Conservation (phyloP, 2,888 invertebrate species). For the Stenodema calcarata region DNA sequence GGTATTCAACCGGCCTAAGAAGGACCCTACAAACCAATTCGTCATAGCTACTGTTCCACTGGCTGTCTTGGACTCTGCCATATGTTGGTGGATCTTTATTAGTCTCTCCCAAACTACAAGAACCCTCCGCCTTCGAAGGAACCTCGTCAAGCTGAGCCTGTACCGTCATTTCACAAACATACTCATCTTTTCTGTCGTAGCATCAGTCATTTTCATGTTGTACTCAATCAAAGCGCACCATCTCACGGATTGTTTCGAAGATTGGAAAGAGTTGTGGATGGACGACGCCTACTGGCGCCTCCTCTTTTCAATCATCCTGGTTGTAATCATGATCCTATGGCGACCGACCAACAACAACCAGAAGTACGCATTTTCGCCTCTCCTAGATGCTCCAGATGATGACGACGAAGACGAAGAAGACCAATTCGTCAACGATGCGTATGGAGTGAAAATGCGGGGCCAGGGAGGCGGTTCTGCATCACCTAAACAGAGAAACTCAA, state of each 20-base stretch:
- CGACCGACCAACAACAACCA: conserved; percentile 95
- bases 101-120: conserved; percentile 88
- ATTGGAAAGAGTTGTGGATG: conserved; percentile 92
- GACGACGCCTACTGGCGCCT: conserved; percentile 97
- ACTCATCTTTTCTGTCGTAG: conserved; percentile 86
- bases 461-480: conserved; percentile 62
- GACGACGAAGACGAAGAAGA: conserved; percentile 81
- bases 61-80: conserved; percentile 82
- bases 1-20: conserved; percentile 69
- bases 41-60: conserved; percentile 85
- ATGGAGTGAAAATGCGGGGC: conserved; percentile 77
- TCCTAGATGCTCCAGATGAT: conserved; percentile 83
- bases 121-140: conserved; percentile 85
- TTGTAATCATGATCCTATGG: conserved; percentile 95
- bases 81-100: conserved; percentile 94
- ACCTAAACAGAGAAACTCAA: conserved; percentile 62
- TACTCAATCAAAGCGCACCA: conserved; percentile 87
- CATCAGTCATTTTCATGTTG: conserved; percentile 90
- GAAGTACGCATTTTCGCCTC: conserved; percentile 90
- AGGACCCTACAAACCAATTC: conserved; percentile 69
- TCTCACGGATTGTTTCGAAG: conserved; percentile 78
- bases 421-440: conserved; percentile 84
- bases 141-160: conserved; percentile 85
- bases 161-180: conserved; percentile 95
- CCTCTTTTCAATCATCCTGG: conserved; percentile 83